Percentiles rank a stretch among this genome's conserved stretches.
Evolutionary conservation across 2,888 invertebrate species (phyloP).

Genomic region (Gryllus longicercus): DNA sequence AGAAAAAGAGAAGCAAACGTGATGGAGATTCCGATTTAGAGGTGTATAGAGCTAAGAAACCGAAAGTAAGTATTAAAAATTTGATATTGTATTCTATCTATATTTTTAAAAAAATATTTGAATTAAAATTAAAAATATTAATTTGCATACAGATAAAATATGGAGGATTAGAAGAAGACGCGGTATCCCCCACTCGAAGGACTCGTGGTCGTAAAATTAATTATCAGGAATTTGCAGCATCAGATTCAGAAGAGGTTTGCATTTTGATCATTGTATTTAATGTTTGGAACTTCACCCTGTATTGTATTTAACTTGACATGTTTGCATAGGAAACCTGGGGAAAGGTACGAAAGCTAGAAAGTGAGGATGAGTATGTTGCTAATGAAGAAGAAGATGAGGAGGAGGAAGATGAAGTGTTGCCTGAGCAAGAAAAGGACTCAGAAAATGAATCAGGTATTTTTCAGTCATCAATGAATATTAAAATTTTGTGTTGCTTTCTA

Average conservation of each 20-base stretch:
- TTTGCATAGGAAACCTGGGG: constrained; percentile 48
- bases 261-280: constrained; percentile 21
- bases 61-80: constrained; percentile 34
- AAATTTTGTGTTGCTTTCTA: no score
- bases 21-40: constrained; percentile 41
- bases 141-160: constrained; percentile 44
- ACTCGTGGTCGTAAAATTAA: constrained; percentile 72
- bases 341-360: constrained; percentile 51
- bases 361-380: constrained; percentile 53
- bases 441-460: constrained; percentile 31
- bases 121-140: no score
- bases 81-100: background rate
- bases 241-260: constrained; percentile 70
- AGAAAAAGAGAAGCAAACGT: constrained; percentile 37
- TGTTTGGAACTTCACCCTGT: background rate
- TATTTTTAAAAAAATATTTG: background rate
- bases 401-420: constrained; percentile 31
- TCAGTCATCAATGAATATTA: background rate
- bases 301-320: no score
- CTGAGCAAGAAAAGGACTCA: constrained; percentile 25
- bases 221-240: constrained; percentile 64
- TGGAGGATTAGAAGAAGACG: constrained; percentile 45
- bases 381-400: constrained; percentile 49
- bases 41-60: constrained; percentile 39
- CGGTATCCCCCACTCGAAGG: constrained; percentile 59